Base-by-base conservation (phyloP, 2,797 vertebrate species). In the Rhinoraja longicauda region DNA sequence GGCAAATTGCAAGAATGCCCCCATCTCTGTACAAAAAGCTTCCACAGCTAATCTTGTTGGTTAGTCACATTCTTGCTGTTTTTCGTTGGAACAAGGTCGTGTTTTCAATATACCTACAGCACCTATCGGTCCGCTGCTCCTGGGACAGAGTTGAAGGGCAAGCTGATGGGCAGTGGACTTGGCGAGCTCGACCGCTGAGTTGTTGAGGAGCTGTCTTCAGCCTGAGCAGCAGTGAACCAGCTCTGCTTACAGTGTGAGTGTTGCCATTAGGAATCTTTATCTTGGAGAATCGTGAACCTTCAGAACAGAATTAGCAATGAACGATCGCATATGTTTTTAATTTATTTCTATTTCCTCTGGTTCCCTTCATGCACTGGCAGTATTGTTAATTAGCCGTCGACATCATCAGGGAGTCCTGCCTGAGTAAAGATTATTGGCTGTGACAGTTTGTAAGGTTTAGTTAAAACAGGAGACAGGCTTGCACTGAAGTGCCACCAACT, bases 381-480 rank as follows among this genome's bases (percentile, higher is more conserved):
- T 92, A 73, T 29, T 53, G 72, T 92, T 75, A 75, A 92, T 92
- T 26, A 92, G 19, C 90, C 75, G 10, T 26, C 45, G 64, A n/a
- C 26, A 6, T 57, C 36, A 75, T 75, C 8, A 53, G 90, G 21
- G 90, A 73, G 26, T 2, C 4, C 90, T 73, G 36, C 4, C 67
- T 73, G 39, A 24, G 26, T 29, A 75, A 45, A n/a, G 32, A 12
- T 92, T 45, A 92, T 92, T 88, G 84, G 84, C 17, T 62, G n/a
- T 88, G 84, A 64, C 62, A 86, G 82, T n/a, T 29, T 86, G 82
- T n/a, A 57, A 82, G 29, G 17, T 67, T 88, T 15, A 88, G 17
- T 88, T 88, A 64, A 88, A 88, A 88, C 62, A 12, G 59, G n/a
- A 88, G 62, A 36, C 84, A 64, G 7, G n/a, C 67, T 67, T 88